Conservation (phyloP, 2,113 vertebrate genomes). For the Polypterus senegalus region DNA sequence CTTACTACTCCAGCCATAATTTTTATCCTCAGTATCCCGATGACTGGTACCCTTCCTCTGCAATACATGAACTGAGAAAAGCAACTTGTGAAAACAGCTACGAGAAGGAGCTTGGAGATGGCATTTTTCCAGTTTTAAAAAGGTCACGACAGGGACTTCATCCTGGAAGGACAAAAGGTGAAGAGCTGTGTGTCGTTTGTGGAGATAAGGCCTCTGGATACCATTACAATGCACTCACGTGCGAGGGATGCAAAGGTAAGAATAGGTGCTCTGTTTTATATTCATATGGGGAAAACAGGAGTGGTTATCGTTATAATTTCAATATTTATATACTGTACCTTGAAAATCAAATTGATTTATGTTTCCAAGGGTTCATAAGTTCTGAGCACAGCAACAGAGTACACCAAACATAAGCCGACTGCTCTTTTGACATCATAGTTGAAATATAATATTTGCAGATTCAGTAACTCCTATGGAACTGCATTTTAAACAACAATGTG, state of each 20-base stretch:
- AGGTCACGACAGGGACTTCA: constrained; percentile 58
- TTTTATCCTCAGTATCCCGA: constrained; percentile 73
- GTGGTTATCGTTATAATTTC: no score
- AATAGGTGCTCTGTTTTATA: no score
- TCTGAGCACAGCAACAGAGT: no score
- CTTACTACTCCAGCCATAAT: constrained; percentile 73
- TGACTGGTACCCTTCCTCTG: constrained; percentile 75
- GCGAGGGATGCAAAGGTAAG: constrained; percentile 96
- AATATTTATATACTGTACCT: no score
- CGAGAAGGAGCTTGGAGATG: constrained; percentile 55
- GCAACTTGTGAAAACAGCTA: constrained; percentile 63
- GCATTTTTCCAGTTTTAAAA: constrained; percentile 58
- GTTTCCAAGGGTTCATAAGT: no score
- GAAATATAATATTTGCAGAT: no score
- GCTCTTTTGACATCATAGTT: no score
- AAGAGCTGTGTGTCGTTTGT: constrained; percentile 92
- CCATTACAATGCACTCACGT: constrained; percentile 94
- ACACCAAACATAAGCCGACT: no score
- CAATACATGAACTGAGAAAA: constrained; percentile 73
- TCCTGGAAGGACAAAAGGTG: constrained; percentile 69
- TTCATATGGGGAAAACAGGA: no score
- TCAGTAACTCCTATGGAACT: no score
- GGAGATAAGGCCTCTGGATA: constrained; percentile 96
- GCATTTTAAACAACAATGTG: no score
- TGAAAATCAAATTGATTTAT: no score